Base-by-base conservation (phyloP, 2,113 vertebrate species). In the Etheostoma spectabile region DNA sequence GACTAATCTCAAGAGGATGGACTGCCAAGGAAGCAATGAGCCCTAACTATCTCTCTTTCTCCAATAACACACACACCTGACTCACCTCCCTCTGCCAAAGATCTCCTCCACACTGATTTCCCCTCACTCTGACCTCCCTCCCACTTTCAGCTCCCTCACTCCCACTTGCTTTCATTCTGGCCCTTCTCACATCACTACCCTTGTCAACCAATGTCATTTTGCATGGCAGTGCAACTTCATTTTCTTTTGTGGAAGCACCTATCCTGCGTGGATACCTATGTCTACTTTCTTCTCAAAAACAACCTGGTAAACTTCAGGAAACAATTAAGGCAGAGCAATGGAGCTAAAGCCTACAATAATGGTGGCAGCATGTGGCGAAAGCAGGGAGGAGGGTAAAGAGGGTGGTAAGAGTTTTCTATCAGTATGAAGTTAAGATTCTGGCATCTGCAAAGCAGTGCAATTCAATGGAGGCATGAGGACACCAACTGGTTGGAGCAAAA, bases 381-480 rank as follows among this genome's bases (percentile, higher is more conserved):
- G 80, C 21, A 60, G 66, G 51, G 49, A 80, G 63, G 79, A 72
- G 66, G 75, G 30, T 38, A 27, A 71, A 55, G 46, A 27, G 61
- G 59, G 70, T 35, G 62, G 52, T 35, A 38, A 62, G 72, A 68
- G 65, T 74, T 86, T 80, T 80, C 74, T 74, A 80, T 82, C 83
- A 79, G 73, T 61, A 76, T 76, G 68, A 66, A 85, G 84, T 68
- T 79, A 2, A 79, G 52, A 67, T 14, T 74, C 45, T 24, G 48
- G 59, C 18, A 0, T 38, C n/a, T 71, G 48, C 51, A 52, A 21
- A 64, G 79, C 4, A 0, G 11, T 3, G 49, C 19, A 13, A 71
- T 74, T 63, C 53, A 81, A n/a, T 94, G 92, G 93, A 95, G 89
- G 93, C 93, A 93, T 93, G 95, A 95, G 96, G 98, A 95, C 98